phyloP scores from a whole-genome alignment of 2,888 invertebrate genomes.

The Drosophila multiciliata region DNA sequence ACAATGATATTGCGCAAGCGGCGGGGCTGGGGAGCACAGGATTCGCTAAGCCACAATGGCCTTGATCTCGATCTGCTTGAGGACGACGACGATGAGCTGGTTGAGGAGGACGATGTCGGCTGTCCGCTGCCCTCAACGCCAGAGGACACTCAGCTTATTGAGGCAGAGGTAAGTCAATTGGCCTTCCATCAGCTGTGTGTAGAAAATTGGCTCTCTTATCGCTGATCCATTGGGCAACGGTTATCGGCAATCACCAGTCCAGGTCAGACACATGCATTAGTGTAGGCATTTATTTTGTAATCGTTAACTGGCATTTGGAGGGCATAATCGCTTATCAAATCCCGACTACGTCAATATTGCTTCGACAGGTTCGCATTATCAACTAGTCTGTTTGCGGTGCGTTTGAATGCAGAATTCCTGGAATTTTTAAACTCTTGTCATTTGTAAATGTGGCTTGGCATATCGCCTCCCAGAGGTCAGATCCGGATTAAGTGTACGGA shows the following conservation, averaged over 20 bases:
- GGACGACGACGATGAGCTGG: constrained; percentile 83
- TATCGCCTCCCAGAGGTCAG: constrained; percentile 36
- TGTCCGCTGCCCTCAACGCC: constrained; percentile 94
- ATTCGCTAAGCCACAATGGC: constrained; percentile 78
- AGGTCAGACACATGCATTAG: background rate
- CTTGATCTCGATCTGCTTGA: constrained; percentile 82
- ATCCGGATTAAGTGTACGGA: constrained; percentile 23
- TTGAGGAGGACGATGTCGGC: constrained; percentile 91
- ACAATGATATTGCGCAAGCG: constrained; percentile 84
- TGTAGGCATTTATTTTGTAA: constrained; percentile 1
- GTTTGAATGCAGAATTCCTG: background rate
- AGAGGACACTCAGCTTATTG: constrained; percentile 92
- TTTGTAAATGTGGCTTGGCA: constrained; percentile 15
- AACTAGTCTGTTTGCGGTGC: background rate
- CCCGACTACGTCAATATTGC: background rate
- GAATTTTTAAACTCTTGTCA: constrained; percentile 8
- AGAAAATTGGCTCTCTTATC: constrained; percentile 39
- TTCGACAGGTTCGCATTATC: constrained; percentile 21
- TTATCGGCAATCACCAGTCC: constrained; percentile 37
- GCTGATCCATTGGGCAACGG: constrained; percentile 45
- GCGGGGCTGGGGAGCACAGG: constrained; percentile 83
- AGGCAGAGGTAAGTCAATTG: constrained; percentile 88
- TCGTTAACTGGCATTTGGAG: constrained; percentile 39
- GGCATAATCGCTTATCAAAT: constrained; percentile 41
- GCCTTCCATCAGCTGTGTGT: constrained; percentile 7